A percentile compares a stretch with the other conserved stretches of the same genome.
These are phyloP conservation scores for Telmatochromis brachygnathus DNA, from an alignment of 2,113 vertebrate genomes.

Conservation along the genomic window DNA sequence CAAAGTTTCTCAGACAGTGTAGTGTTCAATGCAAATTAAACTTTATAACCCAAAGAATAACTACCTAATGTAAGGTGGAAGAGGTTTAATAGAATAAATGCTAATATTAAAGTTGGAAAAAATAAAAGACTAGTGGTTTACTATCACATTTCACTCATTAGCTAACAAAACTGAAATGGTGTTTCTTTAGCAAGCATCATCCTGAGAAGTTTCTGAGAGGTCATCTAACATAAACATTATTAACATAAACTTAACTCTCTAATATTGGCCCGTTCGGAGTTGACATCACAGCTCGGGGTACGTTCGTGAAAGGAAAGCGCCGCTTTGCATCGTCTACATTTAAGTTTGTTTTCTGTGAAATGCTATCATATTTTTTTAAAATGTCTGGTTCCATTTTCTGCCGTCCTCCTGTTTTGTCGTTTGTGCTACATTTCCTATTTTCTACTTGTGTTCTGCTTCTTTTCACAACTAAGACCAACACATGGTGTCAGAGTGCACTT, in stretches of 20 bases:
- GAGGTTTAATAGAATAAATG: background rate
- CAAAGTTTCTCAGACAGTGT: background rate
- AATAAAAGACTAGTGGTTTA: background rate
- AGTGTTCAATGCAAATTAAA: background rate
- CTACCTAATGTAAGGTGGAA: background rate
- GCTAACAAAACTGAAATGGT: background rate
- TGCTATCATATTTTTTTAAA: background rate
- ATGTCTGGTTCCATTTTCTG: background rate
- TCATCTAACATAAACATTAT: background rate
- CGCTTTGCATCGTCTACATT: background rate
- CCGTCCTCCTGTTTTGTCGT: background rate
- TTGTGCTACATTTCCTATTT: background rate
- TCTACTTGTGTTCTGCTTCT: background rate
- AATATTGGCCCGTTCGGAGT: background rate
- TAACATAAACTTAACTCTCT: background rate
- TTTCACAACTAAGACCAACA: background rate
- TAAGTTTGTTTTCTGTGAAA: background rate
- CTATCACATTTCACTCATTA: background rate
- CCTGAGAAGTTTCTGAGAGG: background rate
- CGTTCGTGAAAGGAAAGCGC: background rate
- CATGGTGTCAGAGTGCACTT: background rate
- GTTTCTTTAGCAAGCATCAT: background rate
- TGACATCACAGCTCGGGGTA: background rate
- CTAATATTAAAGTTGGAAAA: background rate
- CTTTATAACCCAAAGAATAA: background rate